Evolutionary conservation across 2,113 vertebrate genomes (phyloP).

Genomic region (Erythrocebus patas): DNA sequence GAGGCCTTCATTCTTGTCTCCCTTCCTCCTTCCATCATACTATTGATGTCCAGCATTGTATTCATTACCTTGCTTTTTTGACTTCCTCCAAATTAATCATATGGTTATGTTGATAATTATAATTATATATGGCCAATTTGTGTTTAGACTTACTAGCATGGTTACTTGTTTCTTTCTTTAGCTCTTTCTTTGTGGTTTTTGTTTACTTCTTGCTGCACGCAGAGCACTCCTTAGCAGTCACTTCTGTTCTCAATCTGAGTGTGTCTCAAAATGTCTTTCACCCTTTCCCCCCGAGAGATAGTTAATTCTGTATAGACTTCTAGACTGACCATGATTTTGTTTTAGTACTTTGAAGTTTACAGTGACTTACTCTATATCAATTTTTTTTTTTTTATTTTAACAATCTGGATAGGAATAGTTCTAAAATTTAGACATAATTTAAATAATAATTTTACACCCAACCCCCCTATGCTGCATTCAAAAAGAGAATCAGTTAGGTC

Average conservation of each 20-base stretch:
- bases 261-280: not conserved
- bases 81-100: not conserved
- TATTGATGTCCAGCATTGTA: not conserved
- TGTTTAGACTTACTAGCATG: not conserved
- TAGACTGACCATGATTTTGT: not conserved
- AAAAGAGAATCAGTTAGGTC: not conserved
- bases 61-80: not conserved
- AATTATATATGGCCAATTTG: not conserved
- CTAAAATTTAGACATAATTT: not conserved
- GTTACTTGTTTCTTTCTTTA: not conserved
- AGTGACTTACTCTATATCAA: not conserved
- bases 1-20: not conserved
- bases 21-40: not conserved
- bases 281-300: not conserved
- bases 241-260: not conserved
- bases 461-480: not conserved
- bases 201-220: not conserved
- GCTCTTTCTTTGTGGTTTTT: not conserved
- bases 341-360: not conserved
- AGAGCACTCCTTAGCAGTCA: not conserved
- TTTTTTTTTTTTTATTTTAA: slow-evolving; percentile 15
- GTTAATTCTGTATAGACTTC: not conserved
- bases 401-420: not conserved
- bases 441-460: not conserved
- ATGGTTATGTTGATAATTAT: not conserved